These are phyloP conservation scores for Antheraea mylitta DNA, from an alignment of 1,140 invertebrate species.

Conservation along the genomic window DNA sequence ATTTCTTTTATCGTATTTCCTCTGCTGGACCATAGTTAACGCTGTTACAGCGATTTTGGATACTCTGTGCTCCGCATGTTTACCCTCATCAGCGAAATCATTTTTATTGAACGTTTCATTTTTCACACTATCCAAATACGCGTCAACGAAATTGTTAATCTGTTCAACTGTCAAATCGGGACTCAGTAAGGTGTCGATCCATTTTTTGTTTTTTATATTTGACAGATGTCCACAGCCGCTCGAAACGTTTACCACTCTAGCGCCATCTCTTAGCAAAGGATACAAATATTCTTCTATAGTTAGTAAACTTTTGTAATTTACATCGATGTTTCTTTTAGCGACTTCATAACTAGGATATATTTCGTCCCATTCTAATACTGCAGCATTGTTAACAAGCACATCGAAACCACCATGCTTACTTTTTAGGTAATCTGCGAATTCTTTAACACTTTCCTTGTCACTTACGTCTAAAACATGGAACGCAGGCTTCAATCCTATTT, in stretches of 20 bases:
- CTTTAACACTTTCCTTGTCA: constrained; percentile 80
- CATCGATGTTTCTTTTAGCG: constrained; percentile 83
- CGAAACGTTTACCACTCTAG: constrained; percentile 87
- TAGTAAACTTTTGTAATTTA: constrained; percentile 84
- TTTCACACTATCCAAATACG: constrained; percentile 82
- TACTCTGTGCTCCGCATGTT: constrained; percentile 82
- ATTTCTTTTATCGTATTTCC: constrained; percentile 48
- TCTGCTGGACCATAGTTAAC: constrained; percentile 79
- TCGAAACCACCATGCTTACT: constrained; percentile 86
- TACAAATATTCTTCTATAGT: constrained; percentile 83
- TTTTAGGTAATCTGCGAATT: constrained; percentile 81
- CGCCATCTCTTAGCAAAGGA: constrained; percentile 84
- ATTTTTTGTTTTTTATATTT: constrained; percentile 79
- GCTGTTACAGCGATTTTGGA: constrained; percentile 86
- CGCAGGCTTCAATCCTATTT: constrained; percentile 74
- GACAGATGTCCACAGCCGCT: constrained; percentile 83
- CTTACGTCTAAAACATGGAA: constrained; percentile 86
- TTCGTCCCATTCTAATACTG: constrained; percentile 83
- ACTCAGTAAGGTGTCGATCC: constrained; percentile 46
- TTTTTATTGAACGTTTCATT: constrained; percentile 67
- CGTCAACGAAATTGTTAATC: constrained; percentile 81
- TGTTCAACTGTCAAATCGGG: constrained; percentile 78
- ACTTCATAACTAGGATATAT: constrained; percentile 84
- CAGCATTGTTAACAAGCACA: constrained; percentile 92
- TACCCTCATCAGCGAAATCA: constrained; percentile 80